Percentiles rank a stretch among this genome's conserved stretches.
These are phyloP conservation scores for Osmerus mordax DNA, from an alignment of 2,113 vertebrate species.

Conservation along the genomic window DNA sequence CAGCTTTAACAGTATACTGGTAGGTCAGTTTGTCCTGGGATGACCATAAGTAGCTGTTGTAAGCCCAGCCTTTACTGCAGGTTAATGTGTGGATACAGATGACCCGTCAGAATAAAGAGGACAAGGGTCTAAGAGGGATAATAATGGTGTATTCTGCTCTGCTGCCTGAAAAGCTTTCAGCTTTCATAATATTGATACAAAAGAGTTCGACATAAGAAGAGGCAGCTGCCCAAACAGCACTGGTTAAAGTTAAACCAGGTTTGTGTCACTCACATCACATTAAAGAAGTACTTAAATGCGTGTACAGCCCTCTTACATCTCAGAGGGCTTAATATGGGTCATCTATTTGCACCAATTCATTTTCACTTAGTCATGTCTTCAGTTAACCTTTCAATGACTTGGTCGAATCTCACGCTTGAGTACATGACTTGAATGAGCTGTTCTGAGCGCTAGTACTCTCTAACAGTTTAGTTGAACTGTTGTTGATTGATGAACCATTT, in stretches of 20 bases:
- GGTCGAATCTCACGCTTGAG: conserved; percentile 22
- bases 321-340: conserved; percentile 15
- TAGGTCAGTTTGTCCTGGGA: not conserved
- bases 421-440: conserved; percentile 18
- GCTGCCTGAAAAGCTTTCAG: conserved; percentile 66
- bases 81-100: conserved; percentile 39
- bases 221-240: conserved; percentile 46
- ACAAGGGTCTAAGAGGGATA: conserved; percentile 59
- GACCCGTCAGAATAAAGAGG: conserved; percentile 46
- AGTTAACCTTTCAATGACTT: conserved; percentile 21
- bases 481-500: conserved; percentile 15
- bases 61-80: not conserved
- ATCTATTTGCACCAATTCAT: conserved; percentile 18
- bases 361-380: conserved; percentile 23
- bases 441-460: conserved; percentile 2
- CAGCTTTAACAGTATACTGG: conserved; percentile 5
- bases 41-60: too few species aligned
- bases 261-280: conserved; percentile 39
- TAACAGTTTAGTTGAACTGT: not conserved
- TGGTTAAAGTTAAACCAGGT: conserved; percentile 60
- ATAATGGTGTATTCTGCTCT: conserved; percentile 75
- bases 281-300: conserved; percentile 28
- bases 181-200: conserved; percentile 74
- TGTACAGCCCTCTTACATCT: conserved; percentile 12
- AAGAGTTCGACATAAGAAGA: conserved; percentile 48